Evolutionary conservation across 92 coral and sea anemone genomes (phyloP), one percentile per base, ranked within the genome.

Genomic region (Muricea muricata): DNA sequence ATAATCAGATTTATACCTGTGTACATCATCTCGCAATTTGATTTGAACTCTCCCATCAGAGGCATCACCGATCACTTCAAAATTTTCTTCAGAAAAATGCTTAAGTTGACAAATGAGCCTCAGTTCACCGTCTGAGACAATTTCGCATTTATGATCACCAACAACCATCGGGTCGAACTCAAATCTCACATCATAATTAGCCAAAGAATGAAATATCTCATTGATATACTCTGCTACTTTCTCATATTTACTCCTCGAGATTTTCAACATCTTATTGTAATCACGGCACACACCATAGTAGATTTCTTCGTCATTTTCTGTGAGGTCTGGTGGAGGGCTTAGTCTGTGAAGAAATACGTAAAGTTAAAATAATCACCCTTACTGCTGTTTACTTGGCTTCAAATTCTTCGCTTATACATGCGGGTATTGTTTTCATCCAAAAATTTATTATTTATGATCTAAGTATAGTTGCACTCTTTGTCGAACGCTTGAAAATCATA

Each of bases 161-260:
- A 73, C 0, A 6, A 60, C 42, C 57, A 73, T 45, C 29, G 79
- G 79, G 46, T 73, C 79, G 26, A 73, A 73, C 4, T 73, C 60
- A 73, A 73, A 73, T 21, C 79, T 73, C 13, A 20, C 79, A 31
- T 73, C 79, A 73, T 73, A 50, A 8, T 73, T 73, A 12, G 79
- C 79, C 15, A 73, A 31, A 23, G 79, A 58, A 41, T 37, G 56
- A 24, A 73, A 73, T 24, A 73, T 26, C 18, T 73, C 79, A 29
- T 73, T 73, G 79, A 73, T 73, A 8, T 73, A 73, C 15, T 41
- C 30, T 23, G 79, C 79, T 17, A 73, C 79, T 73, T 41, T 42
- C 56, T 73, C 60, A 46, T 41, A 73, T 39, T 21, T 45, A 17
- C 33, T 73, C 26, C 35, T n/a, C 26, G 56, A 42, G 14, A 42